These are phyloP conservation scores for Yponomeuta plumbellus DNA, from an alignment of 2,888 invertebrate species.

Conservation along the genomic window DNA sequence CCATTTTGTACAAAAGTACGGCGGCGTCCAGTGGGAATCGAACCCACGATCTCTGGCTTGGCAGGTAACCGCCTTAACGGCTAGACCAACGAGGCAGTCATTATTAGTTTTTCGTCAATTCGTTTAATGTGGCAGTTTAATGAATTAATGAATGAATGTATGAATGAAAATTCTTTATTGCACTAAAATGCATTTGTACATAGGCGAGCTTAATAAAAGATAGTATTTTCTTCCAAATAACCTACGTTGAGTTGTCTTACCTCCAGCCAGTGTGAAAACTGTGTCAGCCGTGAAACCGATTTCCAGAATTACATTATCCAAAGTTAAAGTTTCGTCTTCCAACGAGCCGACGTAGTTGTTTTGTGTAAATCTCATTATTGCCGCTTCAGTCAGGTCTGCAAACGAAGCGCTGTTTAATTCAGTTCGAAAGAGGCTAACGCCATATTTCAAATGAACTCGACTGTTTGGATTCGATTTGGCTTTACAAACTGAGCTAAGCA, in stretches of 20 bases:
- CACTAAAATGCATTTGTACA: too few relatives aligned
- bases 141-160: neutral
- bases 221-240: too few relatives aligned
- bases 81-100: too few relatives aligned
- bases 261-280: constrained; percentile 40
- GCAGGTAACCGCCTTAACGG: too few relatives aligned
- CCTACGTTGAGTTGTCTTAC: constrained; percentile 35
- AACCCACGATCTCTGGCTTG: too few relatives aligned
- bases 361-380: constrained; percentile 42
- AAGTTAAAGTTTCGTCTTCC: constrained; percentile 30
- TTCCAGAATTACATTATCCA: constrained; percentile 39
- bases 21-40: too few relatives aligned
- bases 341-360: constrained; percentile 42
- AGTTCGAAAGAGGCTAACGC: neutral
- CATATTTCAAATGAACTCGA: neutral
- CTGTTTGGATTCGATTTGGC: too few relatives aligned
- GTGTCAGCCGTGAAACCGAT: constrained; percentile 39
- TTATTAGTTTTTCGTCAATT: neutral
- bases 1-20: too few relatives aligned
- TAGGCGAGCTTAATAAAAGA: too few relatives aligned
- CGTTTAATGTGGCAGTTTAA: neutral
- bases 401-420: constrained; percentile 21
- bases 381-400: constrained; percentile 47
- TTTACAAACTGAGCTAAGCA: neutral
- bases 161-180: too few relatives aligned